Evolutionary conservation across 2,888 invertebrate genomes (phyloP), one percentile per base, ranked within the genome.

Genomic region (Hydriomena furcata): DNA sequence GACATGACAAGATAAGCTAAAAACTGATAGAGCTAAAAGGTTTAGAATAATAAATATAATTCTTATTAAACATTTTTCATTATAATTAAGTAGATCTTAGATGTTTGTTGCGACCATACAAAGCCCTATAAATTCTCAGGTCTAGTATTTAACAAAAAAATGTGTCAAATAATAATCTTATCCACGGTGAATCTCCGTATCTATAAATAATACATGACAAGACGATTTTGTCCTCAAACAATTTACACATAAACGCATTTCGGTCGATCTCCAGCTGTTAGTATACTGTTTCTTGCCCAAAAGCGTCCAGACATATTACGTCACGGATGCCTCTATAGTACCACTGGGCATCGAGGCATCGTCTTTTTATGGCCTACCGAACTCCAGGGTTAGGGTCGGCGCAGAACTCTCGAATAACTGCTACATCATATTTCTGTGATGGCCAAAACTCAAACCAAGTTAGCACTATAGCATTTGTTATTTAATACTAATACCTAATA

Each of bases 261-360:
- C 55, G 56, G 57, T 56, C 59, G 63, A 66, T 65, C 62, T 72
- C 68, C 71, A 66, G 68, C 65, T 70, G 71, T 70, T 71, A 65
- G 41, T 51, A 55, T 61, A 61, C 56, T 45, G 52, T 61, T 72
- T 76, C 73, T 78, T 73, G 63, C 53, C 55, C 63, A 60, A 61
- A 73, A 71, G 67, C 71, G 58, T 78, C 76, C 81, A 84, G 82
- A 82, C 82, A 64, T 65, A 67, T 79, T 70, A 76, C 76, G 76
- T 83, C 78, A 80, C 75, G 76, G 73, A 77, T 73, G 68, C 76
- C 66, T 21, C 12, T 5, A 8, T 17, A 7, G 12, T 40, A 28
- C 28, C 28, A 13, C 10, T 36, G 4, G 28, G 28, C 20, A 55
- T 57, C 60, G 48, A 58, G 60, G 56, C 54, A 49, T 62, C 60